Evolutionary conservation across 2,888 invertebrate genomes (phyloP), one percentile per base, ranked within the genome.

Genomic region (Deilephila elpenor): DNA sequence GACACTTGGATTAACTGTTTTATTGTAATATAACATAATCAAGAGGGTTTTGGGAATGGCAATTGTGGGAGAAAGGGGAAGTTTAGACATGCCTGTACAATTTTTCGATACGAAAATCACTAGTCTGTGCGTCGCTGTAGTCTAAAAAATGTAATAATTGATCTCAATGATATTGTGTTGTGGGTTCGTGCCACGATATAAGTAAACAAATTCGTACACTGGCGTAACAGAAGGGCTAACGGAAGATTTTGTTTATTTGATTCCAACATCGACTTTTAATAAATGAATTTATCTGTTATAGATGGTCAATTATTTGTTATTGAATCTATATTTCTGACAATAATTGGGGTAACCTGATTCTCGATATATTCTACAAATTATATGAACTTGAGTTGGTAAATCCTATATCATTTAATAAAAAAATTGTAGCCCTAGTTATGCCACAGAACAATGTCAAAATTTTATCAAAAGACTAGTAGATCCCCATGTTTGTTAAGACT

Each of bases 81-180:
- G 51, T 17, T 67, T 14, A 25, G 44, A 56, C 56, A 34, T 34
- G 34, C 29, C 11, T 6, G 34, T 29, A 17, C 25, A 32, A 61
- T 61, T 32, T 25, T 61, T 61, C 29, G 14, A 17, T 29, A 19
- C 1, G 19, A 32, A 56, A 19, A n/a, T n/a, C n/a, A 56, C 56
- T 56, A 56, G 56, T 56, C 56, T 56, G 56, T 17, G 56, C n/a
- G 19, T 56, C 14, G 11, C 7, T 56, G 56, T 19, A 56, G 56
- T 56, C 56, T 56, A n/a, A 56, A 56, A 56, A 6, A 6, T 29
- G 5, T 37, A 19, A n/a, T 44, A 25, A 51, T 51, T 67, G 67
- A 67, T 67, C 67, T 67, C 67, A 67, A 67, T 37, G 25, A 67
- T 51, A 62, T 62, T 1, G 14, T 61, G 14, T 61, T 19, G 19